phyloP scores from a whole-genome alignment of 1,140 invertebrate genomes.

The Apis mellifera region Amel_HAv3.1 CM009933.2:7043501-7044000 shows the following conservation, averaged over 20 bases:
- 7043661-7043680: background rate
- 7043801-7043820: background rate
- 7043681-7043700: background rate
- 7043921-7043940: background rate
- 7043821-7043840: background rate
- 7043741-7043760: no score
- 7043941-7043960: conserved; percentile 46
- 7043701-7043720: background rate
- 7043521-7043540: background rate
- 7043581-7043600: no score
- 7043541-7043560: background rate
- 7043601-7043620: no score
- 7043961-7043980: conserved; percentile 47
- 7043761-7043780: no score
- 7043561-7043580: no score
- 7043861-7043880: background rate
- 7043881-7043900: conserved; percentile 47
- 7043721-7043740: no score
- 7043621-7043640: no score
- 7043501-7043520: background rate
- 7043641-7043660: background rate
- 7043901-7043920: conserved; percentile 26
- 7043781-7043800: no score
- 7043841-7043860: no score
- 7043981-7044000: conserved; percentile 63